Conservation (phyloP, 2,888 invertebrate genomes). For the Sisyra nigra region DNA sequence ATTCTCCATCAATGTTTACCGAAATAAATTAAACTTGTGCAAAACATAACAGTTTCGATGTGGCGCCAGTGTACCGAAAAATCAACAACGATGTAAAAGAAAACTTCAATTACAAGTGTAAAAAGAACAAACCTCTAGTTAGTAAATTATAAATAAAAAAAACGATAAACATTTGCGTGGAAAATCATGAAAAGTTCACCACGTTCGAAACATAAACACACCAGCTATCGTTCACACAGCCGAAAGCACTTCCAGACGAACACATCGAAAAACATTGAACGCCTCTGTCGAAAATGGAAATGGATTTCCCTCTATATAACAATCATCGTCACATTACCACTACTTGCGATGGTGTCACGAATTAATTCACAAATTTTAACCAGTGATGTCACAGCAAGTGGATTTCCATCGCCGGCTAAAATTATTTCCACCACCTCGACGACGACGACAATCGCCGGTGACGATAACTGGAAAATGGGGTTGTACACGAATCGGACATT, state of each 20-base stretch:
- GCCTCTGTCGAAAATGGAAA: background rate
- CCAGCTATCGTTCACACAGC: too few relatives aligned
- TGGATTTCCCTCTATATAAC: background rate
- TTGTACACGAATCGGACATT: constrained; percentile 7
- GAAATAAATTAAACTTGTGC: too few relatives aligned
- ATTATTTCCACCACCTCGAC: background rate
- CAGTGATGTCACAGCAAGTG: background rate
- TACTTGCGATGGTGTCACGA: background rate
- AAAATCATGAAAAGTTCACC: too few relatives aligned
- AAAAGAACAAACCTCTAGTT: background rate
- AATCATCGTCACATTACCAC: background rate
- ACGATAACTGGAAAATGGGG: constrained; percentile 7
- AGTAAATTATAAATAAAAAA: background rate
- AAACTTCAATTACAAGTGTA: background rate
- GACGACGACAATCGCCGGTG: background rate
- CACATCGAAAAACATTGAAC: too few relatives aligned
- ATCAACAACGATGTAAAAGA: too few relatives aligned
- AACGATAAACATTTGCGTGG: background rate
- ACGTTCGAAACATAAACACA: too few relatives aligned
- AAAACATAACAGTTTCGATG: too few relatives aligned
- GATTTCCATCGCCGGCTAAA: background rate
- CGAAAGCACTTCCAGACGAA: too few relatives aligned
- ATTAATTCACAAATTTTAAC: background rate
- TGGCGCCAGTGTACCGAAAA: too few relatives aligned
- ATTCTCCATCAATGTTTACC: too few relatives aligned